Evolutionary conservation across 2,113 vertebrate genomes (phyloP).

Genomic region (Pholis gunnellus): DNA sequence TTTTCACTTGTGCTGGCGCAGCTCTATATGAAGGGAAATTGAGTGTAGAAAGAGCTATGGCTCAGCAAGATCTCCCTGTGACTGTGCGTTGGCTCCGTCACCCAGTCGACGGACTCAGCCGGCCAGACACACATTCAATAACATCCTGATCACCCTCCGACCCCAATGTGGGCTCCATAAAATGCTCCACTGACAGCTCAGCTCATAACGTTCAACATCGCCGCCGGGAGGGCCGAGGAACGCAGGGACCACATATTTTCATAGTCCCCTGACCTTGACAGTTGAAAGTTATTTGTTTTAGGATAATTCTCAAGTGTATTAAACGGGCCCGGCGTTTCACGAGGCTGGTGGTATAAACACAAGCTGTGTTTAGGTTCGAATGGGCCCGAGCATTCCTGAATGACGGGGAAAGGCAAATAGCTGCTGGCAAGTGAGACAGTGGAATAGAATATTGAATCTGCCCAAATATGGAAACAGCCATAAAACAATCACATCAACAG

Average conservation of each 20-base stretch:
- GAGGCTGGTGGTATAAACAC: constrained; percentile 69
- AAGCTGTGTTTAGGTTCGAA: constrained; percentile 75
- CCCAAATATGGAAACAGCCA: constrained; percentile 78
- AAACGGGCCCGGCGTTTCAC: constrained; percentile 64
- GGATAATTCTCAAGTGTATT: constrained; percentile 71
- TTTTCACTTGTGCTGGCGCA: constrained; percentile 61
- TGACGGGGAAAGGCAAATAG: constrained; percentile 70
- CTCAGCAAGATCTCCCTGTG: constrained; percentile 65
- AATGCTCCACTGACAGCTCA: constrained; percentile 54
- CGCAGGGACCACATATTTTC: constrained; percentile 69
- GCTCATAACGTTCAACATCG: constrained; percentile 54
- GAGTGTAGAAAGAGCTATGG: constrained; percentile 54
- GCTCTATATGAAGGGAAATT: constrained; percentile 59
- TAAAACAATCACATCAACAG: constrained; percentile 79
- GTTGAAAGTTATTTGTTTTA: constrained; percentile 77
- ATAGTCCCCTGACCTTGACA: constrained; percentile 68
- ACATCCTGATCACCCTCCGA: constrained; percentile 72
- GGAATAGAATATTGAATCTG: constrained; percentile 74
- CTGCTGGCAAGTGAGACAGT: constrained; percentile 60
- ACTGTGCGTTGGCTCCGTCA: constrained; percentile 45
- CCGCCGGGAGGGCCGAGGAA: constrained; percentile 40
- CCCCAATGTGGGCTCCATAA: constrained; percentile 69
- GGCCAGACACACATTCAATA: constrained; percentile 69
- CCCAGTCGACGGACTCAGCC: constrained; percentile 54
- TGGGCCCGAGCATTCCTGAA: constrained; percentile 69